phyloP scores from a whole-genome alignment of 2,113 vertebrate genomes.

The Megalops atlanticus region DNA sequence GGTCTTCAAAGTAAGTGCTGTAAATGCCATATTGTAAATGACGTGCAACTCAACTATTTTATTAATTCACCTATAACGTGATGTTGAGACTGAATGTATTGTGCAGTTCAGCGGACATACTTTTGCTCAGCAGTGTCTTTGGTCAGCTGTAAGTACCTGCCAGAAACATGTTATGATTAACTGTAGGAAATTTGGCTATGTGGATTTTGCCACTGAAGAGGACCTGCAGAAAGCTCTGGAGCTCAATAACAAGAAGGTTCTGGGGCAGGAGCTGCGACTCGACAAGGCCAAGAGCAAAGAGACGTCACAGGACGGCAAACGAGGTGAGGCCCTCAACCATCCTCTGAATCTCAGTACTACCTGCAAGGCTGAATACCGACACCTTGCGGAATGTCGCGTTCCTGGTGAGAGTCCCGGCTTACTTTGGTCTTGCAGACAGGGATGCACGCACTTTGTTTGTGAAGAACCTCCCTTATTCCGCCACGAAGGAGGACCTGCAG shows the following conservation, averaged over 20 bases:
- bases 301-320: constrained; percentile 75
- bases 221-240: constrained; percentile 85
- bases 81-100: not conserved
- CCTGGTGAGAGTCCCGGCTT: too few relatives aligned
- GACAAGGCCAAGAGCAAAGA: constrained; percentile 83
- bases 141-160: too few relatives aligned
- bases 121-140: not conserved
- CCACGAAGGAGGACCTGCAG: constrained; percentile 68
- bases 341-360: not conserved
- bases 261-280: constrained; percentile 85
- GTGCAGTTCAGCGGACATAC: too few relatives aligned
- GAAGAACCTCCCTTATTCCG: constrained; percentile 76
- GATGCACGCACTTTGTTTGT: constrained; percentile 74
- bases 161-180: not conserved
- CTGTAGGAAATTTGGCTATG: constrained; percentile 87
- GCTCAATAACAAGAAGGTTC: constrained; percentile 85
- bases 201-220: constrained; percentile 84
- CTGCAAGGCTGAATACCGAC: too few relatives aligned
- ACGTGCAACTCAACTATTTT: not conserved
- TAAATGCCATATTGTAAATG: not conserved
- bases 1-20: constrained; percentile 47
- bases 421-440: constrained; percentile 67
- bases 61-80: not conserved
- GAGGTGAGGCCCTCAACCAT: constrained; percentile 64
- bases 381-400: too few relatives aligned